Evolutionary conservation across 2,113 vertebrate species (phyloP), one percentile per base, ranked within the genome.

Genomic region (Triplophysa siluroides): DNA sequence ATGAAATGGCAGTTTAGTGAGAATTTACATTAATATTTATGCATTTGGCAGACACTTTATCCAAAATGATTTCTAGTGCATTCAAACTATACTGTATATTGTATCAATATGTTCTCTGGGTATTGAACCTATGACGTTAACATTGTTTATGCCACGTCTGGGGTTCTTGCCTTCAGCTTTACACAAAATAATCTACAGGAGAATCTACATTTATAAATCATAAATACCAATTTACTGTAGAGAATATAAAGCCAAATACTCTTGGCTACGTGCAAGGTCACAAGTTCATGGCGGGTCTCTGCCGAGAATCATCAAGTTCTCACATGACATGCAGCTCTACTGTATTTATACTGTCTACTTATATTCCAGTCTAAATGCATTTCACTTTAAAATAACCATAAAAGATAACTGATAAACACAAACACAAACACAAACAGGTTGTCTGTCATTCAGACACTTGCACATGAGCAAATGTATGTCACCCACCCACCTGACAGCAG

Each of bases 281-380:
- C 45, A 78, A 23, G 23, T 66, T 16, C 10, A 54, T 71, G 18
- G 8, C 7, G 69, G 45, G 69, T 73, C 71, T 73, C 18, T 73
- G n/a, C 21, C 12, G 23, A 5, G 68, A 50, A 29, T 54, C 24
- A 71, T 19, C 3, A 8, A 58, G 13, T 29, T 29, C 24, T 70
- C 4, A 52, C 38, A 33, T 26, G 68, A 19, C 1, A 66, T 29
- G 26, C 43, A 47, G 13, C 16, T 56, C 33, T 26, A 33, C 65
- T 78, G 54, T 29, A 26, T 29, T 29, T 29, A 29, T 29, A 29
- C 29, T 29, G 29, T 29, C 29, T 29, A 29, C 29, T 29, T 29
- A 29, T 29, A 29, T 29, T 29, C 3, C 29, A 29, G 29, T 29
- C 29, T 3, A 29, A 29, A 29, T 29, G 4, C 29, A 54, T 56